These are phyloP conservation scores for Thymelicus acteon DNA, from an alignment of 2,888 invertebrate species.

Conservation along the genomic window DNA sequence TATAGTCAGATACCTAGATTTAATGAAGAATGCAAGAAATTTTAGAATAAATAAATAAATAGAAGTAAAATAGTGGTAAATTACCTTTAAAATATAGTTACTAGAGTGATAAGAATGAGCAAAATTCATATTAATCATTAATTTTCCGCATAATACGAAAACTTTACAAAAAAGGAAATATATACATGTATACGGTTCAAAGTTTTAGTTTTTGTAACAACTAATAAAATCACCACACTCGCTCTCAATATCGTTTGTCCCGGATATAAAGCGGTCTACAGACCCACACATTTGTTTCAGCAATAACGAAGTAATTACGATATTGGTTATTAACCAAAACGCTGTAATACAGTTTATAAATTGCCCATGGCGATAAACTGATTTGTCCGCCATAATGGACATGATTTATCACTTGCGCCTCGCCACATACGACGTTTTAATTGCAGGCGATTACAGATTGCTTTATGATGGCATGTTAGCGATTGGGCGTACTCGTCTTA, in stretches of 20 bases:
- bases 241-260: background rate
- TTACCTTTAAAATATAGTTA: too few species aligned
- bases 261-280: constrained; percentile 26
- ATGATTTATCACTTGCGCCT: constrained; percentile 35
- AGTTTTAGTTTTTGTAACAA: background rate
- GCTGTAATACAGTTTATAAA: constrained; percentile 38
- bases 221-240: background rate
- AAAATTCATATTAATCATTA: too few species aligned
- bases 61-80: too few species aligned
- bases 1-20: too few species aligned
- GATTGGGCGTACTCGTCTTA: constrained; percentile 25
- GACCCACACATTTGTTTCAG: constrained; percentile 27
- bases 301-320: constrained; percentile 37
- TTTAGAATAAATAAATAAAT: too few species aligned
- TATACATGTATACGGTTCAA: background rate
- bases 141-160: too few species aligned
- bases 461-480: constrained; percentile 31
- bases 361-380: constrained; percentile 36
- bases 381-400: constrained; percentile 36
- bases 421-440: constrained; percentile 33
- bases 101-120: too few species aligned
- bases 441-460: constrained; percentile 30
- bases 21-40: too few species aligned
- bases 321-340: constrained; percentile 38
- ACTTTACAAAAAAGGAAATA: too few species aligned